Evolutionary conservation across 2,888 invertebrate genomes (phyloP), one percentile per base, ranked within the genome.

Genomic region (Subacronicta megacephala): DNA sequence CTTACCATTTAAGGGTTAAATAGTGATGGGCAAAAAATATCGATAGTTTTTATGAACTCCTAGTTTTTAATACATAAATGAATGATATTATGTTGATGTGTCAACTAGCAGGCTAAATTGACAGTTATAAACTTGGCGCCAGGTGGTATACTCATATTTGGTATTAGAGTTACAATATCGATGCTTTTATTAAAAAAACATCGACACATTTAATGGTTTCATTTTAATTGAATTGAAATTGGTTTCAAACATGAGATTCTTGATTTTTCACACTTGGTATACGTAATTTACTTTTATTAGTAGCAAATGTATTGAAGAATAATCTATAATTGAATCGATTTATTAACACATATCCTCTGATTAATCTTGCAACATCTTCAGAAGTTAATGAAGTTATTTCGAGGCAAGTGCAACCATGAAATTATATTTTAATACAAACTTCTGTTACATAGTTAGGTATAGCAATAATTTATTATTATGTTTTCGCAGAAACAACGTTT

Each of bases 21-120:
- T 65, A 73, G 77, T 65, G 64, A 40, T 49, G 66, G n/a, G 38
- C 36, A 17, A 41, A 15, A 36, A 33, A 3, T 50, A 38, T 71
- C 55, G 50, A 58, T 56, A 52, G 16, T 55, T 54, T 61, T 51
- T 57, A 31, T 0, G 5, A 20, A 40, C 31, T 15, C 16, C 31
- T 23, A 12, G 2, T 41, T 18, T 7, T 17, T 13, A 17, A 17
- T 29, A 23, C 13, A 12, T 29, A 23, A 15, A 38, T 31, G 3
- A 18, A 38, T 38, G n/a, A 38, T 37, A 37, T 37, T 16, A 31
- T n/a, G 31, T 31, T n/a, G 31, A n/a, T n/a, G 31, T 31, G 31
- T 31, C 31, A 31, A 31, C 31, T 31, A 31, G 31, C n/a, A 10
- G 31, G 31, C 10, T 26, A 26, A 26, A n/a, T 31, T 31, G 31